A percentile compares a stretch with the other conserved stretches of the same genome.
These are phyloP conservation scores for Rhabditoides inermis DNA, from an alignment of 2,888 invertebrate genomes.

Conservation along the genomic window DNA sequence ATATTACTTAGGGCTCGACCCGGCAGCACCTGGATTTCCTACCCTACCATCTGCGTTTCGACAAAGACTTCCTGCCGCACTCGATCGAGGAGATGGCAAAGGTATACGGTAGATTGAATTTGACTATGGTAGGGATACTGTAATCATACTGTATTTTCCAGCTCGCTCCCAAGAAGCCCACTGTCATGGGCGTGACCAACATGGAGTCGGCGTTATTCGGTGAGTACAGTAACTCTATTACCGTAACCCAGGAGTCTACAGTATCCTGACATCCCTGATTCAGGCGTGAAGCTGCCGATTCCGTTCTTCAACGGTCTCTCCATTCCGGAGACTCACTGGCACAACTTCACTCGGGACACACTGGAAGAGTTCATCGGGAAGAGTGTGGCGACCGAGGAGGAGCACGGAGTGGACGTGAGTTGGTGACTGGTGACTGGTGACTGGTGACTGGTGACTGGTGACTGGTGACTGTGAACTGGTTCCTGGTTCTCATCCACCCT, in stretches of 20 bases:
- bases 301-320: not conserved
- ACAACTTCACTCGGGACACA: too few relatives aligned
- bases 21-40: constrained; percentile 7
- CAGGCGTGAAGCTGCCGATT: too few relatives aligned
- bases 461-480: too few relatives aligned
- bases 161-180: constrained; percentile 22
- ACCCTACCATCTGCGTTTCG: constrained; percentile 24
- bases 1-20: constrained; percentile 5
- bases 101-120: too few relatives aligned
- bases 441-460: too few relatives aligned
- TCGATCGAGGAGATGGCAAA: constrained; percentile 26
- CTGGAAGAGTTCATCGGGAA: constrained; percentile 5
- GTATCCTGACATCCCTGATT: too few relatives aligned
- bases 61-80: constrained; percentile 32
- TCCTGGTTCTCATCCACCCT: too few relatives aligned
- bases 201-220: constrained; percentile 20
- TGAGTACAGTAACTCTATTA: not conserved
- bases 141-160: too few relatives aligned
- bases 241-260: too few relatives aligned
- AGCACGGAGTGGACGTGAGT: not conserved
- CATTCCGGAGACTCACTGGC: not conserved
- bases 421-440: too few relatives aligned
- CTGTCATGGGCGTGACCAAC: constrained; percentile 24
- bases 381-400: not conserved
- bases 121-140: too few relatives aligned